A percentile compares a stretch with the other conserved stretches of the same genome.
Evolutionary conservation across 2,113 vertebrate genomes (phyloP).

Genomic region (Perca schrenkii): DNA sequence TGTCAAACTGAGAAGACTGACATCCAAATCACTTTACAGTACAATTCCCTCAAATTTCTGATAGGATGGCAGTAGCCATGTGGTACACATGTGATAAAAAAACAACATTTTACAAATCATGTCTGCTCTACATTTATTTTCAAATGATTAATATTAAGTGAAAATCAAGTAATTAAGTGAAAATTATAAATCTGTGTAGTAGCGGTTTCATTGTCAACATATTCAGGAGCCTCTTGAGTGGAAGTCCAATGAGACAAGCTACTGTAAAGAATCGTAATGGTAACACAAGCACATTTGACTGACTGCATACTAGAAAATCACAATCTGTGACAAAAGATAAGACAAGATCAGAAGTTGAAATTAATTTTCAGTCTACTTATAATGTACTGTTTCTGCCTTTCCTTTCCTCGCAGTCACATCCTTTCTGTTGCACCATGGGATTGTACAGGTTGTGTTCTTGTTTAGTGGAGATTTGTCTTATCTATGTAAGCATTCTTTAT

Average conservation of each 20-base stretch:
- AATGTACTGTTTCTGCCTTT: not conserved
- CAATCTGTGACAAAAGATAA: conserved; percentile 7
- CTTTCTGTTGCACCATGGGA: conserved; percentile 12
- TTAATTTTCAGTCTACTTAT: not conserved
- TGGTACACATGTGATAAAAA: not conserved
- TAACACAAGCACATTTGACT: conserved; percentile 13
- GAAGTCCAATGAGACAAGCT: not conserved
- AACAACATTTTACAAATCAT: not conserved
- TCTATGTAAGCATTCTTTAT: conserved; percentile 58
- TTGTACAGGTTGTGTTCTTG: conserved; percentile 47
- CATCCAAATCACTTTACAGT: conserved; percentile 28
- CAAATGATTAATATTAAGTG: not conserved
- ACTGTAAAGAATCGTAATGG: not conserved
- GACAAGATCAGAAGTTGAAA: not conserved
- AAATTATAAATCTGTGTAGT: not conserved
- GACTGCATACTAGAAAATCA: conserved; percentile 8
- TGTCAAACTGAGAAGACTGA: conserved; percentile 35
- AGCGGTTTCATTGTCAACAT: not conserved
- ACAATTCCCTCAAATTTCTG: conserved; percentile 10
- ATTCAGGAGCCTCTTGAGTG: not conserved
- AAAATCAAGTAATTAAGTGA: conserved; percentile 28
- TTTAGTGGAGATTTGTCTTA: conserved; percentile 59
- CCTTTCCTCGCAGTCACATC: conserved; percentile 1
- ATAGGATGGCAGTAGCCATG: conserved; percentile 28
- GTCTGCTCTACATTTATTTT: not conserved